These are phyloP conservation scores for Drosophila dives DNA, from an alignment of 2,888 invertebrate species.

Conservation along the genomic window DNA sequence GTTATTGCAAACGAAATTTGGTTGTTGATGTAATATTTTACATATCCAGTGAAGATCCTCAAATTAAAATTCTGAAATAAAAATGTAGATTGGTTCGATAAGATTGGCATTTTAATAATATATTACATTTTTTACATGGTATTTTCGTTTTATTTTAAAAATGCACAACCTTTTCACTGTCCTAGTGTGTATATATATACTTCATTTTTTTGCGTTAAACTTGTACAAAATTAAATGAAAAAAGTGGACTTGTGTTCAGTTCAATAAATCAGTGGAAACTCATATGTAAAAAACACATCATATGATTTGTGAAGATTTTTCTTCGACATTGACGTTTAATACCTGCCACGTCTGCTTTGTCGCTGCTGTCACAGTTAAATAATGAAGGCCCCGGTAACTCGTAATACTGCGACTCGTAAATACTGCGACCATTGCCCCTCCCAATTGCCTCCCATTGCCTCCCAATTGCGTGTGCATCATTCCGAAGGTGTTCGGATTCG, in stretches of 20 bases:
- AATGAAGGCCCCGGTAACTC: constrained; percentile 40
- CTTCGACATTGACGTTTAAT: constrained; percentile 54
- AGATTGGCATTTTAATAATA: too few relatives aligned
- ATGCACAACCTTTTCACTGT: background rate
- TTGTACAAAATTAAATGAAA: constrained; percentile 27
- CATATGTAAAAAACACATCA: constrained; percentile 29
- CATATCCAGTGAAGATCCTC: background rate
- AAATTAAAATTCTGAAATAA: background rate
- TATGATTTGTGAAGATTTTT: constrained; percentile 42
- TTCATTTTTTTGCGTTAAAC: constrained; percentile 23
- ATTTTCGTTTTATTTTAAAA: background rate
- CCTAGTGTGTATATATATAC: background rate
- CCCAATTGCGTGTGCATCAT: constrained; percentile 9
- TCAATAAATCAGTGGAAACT: constrained; percentile 1
- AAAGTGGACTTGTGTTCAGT: constrained; percentile 46
- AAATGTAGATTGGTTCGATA: too few relatives aligned
- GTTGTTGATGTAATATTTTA: background rate
- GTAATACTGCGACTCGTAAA: constrained; percentile 36
- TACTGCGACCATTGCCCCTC: constrained; percentile 4
- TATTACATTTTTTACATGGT: background rate
- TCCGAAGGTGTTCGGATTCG: constrained; percentile 12
- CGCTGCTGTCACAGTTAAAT: constrained; percentile 27
- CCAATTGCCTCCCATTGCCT: background rate
- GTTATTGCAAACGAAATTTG: background rate
- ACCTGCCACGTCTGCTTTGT: constrained; percentile 33